phyloP scores from a whole-genome alignment of 2,797 vertebrate species.

The Rhadinocentrus ornatus region DNA sequence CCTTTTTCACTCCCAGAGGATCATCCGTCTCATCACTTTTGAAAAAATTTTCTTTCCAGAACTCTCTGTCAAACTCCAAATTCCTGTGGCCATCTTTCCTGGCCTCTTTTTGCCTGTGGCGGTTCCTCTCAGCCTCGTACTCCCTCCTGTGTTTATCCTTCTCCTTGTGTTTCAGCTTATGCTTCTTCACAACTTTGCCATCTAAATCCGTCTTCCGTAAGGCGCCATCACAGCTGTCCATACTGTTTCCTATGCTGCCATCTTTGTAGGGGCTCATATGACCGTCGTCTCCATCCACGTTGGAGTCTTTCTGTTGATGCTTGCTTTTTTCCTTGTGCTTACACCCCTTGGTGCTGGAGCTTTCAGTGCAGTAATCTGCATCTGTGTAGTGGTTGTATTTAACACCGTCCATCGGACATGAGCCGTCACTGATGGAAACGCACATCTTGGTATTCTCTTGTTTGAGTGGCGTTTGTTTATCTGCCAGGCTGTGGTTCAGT shows the following conservation, averaged over 20 bases:
- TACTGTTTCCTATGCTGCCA: conserved; percentile 83
- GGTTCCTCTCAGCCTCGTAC: conserved; percentile 90
- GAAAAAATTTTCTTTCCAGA: conserved; percentile 99
- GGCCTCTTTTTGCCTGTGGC: conserved; percentile 89
- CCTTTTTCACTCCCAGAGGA: conserved; percentile 78
- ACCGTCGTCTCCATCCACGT: conserved; percentile 88
- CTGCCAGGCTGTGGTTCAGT: conserved; percentile 90
- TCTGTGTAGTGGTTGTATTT: conserved; percentile 92
- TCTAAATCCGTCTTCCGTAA: conserved; percentile 92
- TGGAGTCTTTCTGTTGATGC: conserved; percentile 91
- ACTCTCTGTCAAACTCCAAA: conserved; percentile 97
- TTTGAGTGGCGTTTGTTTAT: conserved; percentile 93
- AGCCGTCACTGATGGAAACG: conserved; percentile 88
- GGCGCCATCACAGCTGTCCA: conserved; percentile 88
- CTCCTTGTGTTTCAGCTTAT: conserved; percentile 97
- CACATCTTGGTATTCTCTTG: conserved; percentile 94
- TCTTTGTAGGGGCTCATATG: conserved; percentile 91
- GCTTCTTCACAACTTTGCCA: conserved; percentile 95
- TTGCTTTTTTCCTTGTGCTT: conserved; percentile 99
- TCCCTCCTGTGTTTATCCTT: conserved; percentile 96
- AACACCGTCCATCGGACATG: conserved; percentile 86
- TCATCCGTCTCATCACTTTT: conserved; percentile 98
- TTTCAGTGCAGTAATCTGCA: conserved; percentile 91
- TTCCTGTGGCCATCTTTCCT: conserved; percentile 92
- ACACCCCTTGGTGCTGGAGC: conserved; percentile 92